A percentile compares a stretch with the other conserved stretches of the same genome.
Evolutionary conservation across 2,888 invertebrate genomes (phyloP).

Genomic region (Athalia circularis): DNA sequence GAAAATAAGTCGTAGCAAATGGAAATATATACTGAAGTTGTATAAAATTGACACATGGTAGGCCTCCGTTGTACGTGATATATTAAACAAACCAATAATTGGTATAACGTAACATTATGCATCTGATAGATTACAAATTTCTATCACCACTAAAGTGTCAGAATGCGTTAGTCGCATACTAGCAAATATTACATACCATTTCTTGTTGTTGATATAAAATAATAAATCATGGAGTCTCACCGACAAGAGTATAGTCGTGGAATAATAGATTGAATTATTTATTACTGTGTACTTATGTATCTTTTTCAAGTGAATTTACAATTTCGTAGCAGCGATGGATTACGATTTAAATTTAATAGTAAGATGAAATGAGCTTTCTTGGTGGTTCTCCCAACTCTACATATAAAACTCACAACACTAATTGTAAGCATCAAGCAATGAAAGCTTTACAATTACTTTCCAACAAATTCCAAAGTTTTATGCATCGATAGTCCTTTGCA

Average conservation of each 20-base stretch:
- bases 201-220: constrained; percentile 1
- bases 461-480: too few species aligned
- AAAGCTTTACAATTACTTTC: too few species aligned
- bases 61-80: constrained; percentile 18
- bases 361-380: neutral
- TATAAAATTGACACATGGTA: constrained; percentile 13
- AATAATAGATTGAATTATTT: constrained; percentile 11
- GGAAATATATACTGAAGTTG: neutral
- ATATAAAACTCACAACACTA: neutral
- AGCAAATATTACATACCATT: constrained; percentile 5
- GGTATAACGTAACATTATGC: constrained; percentile 28
- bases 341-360: constrained; percentile 5
- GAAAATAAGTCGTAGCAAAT: neutral
- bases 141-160: neutral
- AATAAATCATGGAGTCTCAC: constrained; percentile 16
- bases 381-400: neutral
- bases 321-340: neutral
- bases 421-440: too few species aligned
- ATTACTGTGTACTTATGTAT: constrained; percentile 3
- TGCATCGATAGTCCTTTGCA: too few species aligned
- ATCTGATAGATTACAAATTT: neutral
- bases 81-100: constrained; percentile 8
- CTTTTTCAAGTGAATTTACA: neutral
- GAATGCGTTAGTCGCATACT: neutral
- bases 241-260: constrained; percentile 16